Evolutionary conservation across 1,140 invertebrate genomes (phyloP).

Genomic region (Trachelipus rathkii): DNA sequence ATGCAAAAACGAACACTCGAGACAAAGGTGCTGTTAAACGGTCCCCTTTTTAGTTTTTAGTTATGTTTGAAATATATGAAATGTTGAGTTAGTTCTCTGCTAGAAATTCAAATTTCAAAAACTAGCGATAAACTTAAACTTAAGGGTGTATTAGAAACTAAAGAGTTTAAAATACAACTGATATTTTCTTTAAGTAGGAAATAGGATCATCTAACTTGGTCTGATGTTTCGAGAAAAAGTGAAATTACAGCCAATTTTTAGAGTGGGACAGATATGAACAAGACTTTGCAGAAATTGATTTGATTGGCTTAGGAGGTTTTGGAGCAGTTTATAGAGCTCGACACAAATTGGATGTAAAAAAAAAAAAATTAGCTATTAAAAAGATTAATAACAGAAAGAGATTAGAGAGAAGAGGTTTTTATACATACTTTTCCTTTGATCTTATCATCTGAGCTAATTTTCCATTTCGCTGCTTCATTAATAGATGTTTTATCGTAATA

Average conservation of each 20-base stretch:
- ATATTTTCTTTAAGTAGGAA: too few relatives aligned
- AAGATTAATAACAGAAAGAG: background rate
- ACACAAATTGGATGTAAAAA: background rate
- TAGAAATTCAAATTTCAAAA: too few relatives aligned
- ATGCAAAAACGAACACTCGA: too few relatives aligned
- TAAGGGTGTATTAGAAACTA: too few relatives aligned
- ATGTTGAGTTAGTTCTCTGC: too few relatives aligned
- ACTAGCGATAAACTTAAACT: too few relatives aligned
- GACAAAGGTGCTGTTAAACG: too few relatives aligned
- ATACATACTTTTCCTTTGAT: background rate
- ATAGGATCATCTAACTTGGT: too few relatives aligned
- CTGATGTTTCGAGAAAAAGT: background rate
- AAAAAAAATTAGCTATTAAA: background rate
- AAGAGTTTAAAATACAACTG: too few relatives aligned
- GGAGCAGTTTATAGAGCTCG: background rate
- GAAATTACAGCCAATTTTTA: background rate
- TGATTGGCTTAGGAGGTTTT: background rate
- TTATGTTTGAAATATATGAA: too few relatives aligned
- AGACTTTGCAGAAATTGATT: background rate
- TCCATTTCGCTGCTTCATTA: background rate
- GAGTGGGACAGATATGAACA: background rate
- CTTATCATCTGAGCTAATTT: background rate
- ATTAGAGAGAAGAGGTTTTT: too few relatives aligned
- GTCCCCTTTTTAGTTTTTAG: too few relatives aligned
- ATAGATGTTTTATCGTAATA: background rate